Evolutionary conservation across 1,140 invertebrate genomes (phyloP), one percentile per base, ranked within the genome.

Genomic region (Daktulosphaira vitifoliae): DNA sequence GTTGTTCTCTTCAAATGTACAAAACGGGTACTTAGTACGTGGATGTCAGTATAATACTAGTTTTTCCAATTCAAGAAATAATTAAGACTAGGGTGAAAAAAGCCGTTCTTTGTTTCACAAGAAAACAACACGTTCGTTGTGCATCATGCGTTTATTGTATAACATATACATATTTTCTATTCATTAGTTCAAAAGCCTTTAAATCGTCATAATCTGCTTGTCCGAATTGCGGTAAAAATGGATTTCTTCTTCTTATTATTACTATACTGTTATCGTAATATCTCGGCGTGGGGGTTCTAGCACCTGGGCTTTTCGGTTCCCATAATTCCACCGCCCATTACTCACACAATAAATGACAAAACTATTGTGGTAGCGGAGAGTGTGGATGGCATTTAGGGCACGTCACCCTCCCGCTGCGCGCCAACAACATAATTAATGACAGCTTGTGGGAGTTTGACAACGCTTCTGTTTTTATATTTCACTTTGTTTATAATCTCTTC

Each of bases 271-370:
- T 20, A 23, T 6, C 23, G 54, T 26, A 44, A 20, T 59, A 48
- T 62, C 56, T 62, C 56, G 56, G 42, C 13, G 56, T 62, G 56
- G 56, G 56, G 56, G 56, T 62, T 25, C 1, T 39, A 62, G 56
- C 56, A 62, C 56, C 56, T 62, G 56, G 42, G 56, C 42, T 59
- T 44, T 22, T 59, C 54, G 54, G 54, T 62, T 62, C 56, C 42
- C 56, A 62, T 62, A 62, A 62, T 62, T 62, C 42, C 42, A 62
- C 56, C 56, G 56, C 56, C 56, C 56, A 62, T 62, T 62, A 62
- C 56, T 62, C 56, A 62, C 56, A 62, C 56, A 62, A 62, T 62
- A 46, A 62, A 62, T 48, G 56, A 62, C 56, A 62, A 62, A 46
- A 62, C 56, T 48, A 62, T 62, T 59, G 42, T 62, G 39, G 56